A percentile compares a stretch with the other conserved stretches of the same genome.
Conservation (phyloP, 2,113 vertebrate genomes). For the Anseranas semipalmata region DNA sequence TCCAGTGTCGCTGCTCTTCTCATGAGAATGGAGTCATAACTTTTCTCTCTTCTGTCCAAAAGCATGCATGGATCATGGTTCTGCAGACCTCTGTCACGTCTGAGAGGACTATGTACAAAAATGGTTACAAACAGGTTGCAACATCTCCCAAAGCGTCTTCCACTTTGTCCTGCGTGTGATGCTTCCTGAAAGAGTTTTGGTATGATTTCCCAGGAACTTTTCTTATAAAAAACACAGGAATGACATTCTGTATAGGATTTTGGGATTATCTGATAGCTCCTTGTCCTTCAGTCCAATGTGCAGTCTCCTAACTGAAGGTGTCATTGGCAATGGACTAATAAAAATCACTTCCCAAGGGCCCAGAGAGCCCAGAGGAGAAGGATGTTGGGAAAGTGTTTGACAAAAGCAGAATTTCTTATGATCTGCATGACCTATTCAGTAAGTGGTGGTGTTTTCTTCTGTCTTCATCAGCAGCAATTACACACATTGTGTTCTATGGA, state of each 20-base stretch:
- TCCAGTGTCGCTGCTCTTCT: neutral
- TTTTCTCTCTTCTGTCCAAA: neutral
- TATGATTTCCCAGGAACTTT: neutral
- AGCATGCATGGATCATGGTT: neutral
- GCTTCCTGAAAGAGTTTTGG: neutral
- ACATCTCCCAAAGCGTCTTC: neutral
- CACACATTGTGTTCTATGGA: neutral
- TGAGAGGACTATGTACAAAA: neutral
- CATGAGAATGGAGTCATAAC: neutral
- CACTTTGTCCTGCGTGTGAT: accelerated
- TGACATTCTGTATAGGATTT: neutral
- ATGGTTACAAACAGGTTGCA: neutral
- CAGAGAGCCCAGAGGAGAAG: neutral
- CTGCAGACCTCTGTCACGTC: neutral
- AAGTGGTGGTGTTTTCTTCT: conserved; percentile 33
- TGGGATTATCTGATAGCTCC: neutral
- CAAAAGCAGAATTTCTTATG: conserved; percentile 44
- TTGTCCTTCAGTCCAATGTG: neutral
- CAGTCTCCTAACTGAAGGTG: neutral
- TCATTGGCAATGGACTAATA: neutral
- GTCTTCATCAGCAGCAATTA: conserved; percentile 22
- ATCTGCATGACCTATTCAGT: conserved; percentile 39
- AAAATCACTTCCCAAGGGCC: neutral
- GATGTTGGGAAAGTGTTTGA: neutral
- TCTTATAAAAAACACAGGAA: neutral